Base-by-base conservation (phyloP, 2,113 vertebrate species). In the Sturnus vulgaris region DNA sequence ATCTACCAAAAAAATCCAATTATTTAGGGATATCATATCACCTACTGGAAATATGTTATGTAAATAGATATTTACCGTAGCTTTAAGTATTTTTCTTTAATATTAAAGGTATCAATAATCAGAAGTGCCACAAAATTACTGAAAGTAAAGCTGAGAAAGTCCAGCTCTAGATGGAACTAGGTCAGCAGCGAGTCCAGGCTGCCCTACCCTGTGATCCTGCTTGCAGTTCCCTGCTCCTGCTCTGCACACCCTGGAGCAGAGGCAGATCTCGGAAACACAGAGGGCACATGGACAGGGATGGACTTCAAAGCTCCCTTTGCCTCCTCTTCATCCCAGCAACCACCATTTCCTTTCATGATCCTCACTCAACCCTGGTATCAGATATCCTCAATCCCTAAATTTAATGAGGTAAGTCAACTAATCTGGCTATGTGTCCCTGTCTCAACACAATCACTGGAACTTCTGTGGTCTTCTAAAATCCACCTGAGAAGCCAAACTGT, bases 191-290 rank as follows among this genome's bases (percentile, higher is more conserved):
- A 68, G 52, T 5, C 22, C 63, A 17, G n/a, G 40, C 15, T 56
- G 40, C 2, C 10, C n/a, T 8, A 11, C 15, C 12, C 50, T 55
- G 61, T 8, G 33, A 15, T 30, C 40, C 40, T 80, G 27, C 8
- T 40, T 37, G 33, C 5, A 37, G 40, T 4, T 31, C 27, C 33
- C 49, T 37, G 23, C 20, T 65, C 33, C 50, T 55, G 49, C 39
- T 9, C 25, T 30, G 25, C 33, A 24, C 49, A 11, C 40, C 39
- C 49, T 30, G 49, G 9, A 23, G 76, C 20, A 44, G 37, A 30
- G 39, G 49, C 31, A 30, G 39, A 4, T 23, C 39, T 65, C 39
- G 15, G 3, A 7, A 19, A 15, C 39, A 30, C 4, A 0, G 31
- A 8, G 25, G 24, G 2, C 31, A 53, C 37, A 35, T 0, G 3